A percentile compares a stretch with the other conserved stretches of the same genome.
phyloP scores from a whole-genome alignment of 2,888 invertebrate genomes.

The Gortyna flavago region DNA sequence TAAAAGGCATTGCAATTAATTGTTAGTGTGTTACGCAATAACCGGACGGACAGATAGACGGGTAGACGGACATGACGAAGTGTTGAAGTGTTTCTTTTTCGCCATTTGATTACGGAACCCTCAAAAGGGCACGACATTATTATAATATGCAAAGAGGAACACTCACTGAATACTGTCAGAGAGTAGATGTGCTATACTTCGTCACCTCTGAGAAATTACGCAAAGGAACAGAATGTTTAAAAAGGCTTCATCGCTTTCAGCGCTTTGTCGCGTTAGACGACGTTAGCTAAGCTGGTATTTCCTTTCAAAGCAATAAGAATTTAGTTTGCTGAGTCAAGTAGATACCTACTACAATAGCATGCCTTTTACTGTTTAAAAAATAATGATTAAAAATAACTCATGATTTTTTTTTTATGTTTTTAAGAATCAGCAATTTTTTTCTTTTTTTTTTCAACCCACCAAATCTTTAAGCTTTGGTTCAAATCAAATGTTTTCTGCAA shows the following conservation, averaged over 20 bases:
- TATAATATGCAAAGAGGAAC: background rate
- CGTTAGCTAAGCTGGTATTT: conserved; percentile 15
- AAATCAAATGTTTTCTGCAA: background rate
- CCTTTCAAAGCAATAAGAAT: conserved; percentile 9
- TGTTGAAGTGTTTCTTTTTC: background rate
- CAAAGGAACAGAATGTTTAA: background rate
- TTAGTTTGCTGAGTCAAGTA: conserved; percentile 12
- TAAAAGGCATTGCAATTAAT: too few relatives aligned
- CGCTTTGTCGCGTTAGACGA: conserved; percentile 18
- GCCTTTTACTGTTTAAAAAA: background rate
- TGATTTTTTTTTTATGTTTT: too few relatives aligned
- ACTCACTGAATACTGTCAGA: background rate
- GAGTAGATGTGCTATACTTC: background rate
- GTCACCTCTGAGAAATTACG: background rate
- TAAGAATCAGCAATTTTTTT: too few relatives aligned
- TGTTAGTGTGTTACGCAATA: background rate
- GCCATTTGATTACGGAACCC: background rate
- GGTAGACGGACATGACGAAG: background rate
- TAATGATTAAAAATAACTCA: too few relatives aligned
- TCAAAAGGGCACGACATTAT: background rate
- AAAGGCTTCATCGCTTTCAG: background rate
- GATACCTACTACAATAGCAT: background rate
- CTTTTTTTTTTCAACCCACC: too few relatives aligned
- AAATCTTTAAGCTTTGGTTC: too few relatives aligned
- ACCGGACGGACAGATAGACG: background rate